Percentiles rank a stretch among this genome's conserved stretches.
Conservation (phyloP, 2,113 vertebrate genomes). For the Ivindomyrus marchei region DNA sequence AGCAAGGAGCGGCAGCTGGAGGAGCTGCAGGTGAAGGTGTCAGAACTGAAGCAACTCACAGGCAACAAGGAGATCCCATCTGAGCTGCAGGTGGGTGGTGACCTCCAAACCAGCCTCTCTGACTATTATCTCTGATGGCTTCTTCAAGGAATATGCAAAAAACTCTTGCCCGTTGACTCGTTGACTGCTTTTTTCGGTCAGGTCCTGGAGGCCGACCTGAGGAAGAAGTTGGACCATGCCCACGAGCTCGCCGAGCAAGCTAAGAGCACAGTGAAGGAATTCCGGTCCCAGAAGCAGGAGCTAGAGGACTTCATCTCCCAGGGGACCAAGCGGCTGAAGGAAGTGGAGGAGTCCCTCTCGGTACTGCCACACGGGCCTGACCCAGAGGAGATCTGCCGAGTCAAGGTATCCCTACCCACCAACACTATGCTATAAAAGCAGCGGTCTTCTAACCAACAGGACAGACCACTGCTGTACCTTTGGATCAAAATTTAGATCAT, state of each 20-base stretch:
- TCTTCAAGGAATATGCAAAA: background rate
- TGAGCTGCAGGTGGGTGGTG: slow-evolving; percentile 79
- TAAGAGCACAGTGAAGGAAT: slow-evolving; percentile 75
- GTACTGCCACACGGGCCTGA: slow-evolving; percentile 56
- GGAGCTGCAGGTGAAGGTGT: slow-evolving; percentile 70
- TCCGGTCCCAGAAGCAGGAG: slow-evolving; percentile 69
- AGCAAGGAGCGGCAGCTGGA: slow-evolving; percentile 72
- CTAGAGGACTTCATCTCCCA: slow-evolving; percentile 74
- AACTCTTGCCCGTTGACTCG: background rate
- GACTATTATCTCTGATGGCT: background rate
- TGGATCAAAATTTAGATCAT: background rate
- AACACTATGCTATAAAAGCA: background rate
- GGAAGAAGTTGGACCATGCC: slow-evolving; percentile 76
- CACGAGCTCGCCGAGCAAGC: slow-evolving; percentile 74
- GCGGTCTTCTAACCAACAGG: background rate
- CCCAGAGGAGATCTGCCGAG: slow-evolving; percentile 69
- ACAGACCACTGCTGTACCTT: background rate
- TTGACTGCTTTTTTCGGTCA: slow-evolving; percentile 37
- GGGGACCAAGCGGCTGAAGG: slow-evolving; percentile 61
- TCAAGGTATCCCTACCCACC: slow-evolving; percentile 64
- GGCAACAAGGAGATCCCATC: slow-evolving; percentile 71
- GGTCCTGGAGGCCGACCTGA: slow-evolving; percentile 84
- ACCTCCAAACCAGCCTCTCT: background rate
- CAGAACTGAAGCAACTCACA: slow-evolving; percentile 71
- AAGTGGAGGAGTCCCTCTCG: slow-evolving; percentile 65